Evolutionary conservation across 1,140 invertebrate genomes (phyloP).

Genomic region (Brachionus rubens): DNA sequence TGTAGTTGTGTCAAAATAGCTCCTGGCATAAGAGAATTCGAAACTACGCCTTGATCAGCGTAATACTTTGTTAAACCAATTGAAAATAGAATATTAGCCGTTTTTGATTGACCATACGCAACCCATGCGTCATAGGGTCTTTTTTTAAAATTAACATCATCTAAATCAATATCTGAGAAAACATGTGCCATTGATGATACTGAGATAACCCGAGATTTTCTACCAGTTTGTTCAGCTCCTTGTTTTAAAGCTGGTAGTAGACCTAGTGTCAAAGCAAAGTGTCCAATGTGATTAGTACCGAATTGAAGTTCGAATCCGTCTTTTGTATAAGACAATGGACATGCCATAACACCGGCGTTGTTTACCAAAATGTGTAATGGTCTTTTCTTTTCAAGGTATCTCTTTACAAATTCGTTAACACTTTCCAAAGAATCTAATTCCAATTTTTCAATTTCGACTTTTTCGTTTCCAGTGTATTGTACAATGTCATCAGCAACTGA

Average conservation of each 20-base stretch:
- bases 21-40: slow-evolving; percentile 29
- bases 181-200: slow-evolving; percentile 17
- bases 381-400: neutral
- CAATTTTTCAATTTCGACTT: slow-evolving; percentile 6
- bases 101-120: slow-evolving; percentile 51
- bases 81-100: slow-evolving; percentile 38
- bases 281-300: slow-evolving; percentile 55
- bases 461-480: slow-evolving; percentile 5
- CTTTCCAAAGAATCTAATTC: slow-evolving; percentile 7
- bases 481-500: neutral
- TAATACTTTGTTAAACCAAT: neutral
- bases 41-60: neutral
- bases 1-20: neutral
- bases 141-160: slow-evolving; percentile 47
- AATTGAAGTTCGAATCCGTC: slow-evolving; percentile 54
- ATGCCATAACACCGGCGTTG: slow-evolving; percentile 44
- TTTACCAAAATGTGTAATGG: slow-evolving; percentile 11
- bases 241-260: slow-evolving; percentile 5
- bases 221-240: neutral
- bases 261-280: slow-evolving; percentile 48
- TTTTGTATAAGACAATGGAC: slow-evolving; percentile 15
- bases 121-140: slow-evolving; percentile 20
- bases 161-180: slow-evolving; percentile 41
- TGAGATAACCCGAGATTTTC: slow-evolving; percentile 10
- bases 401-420: slow-evolving; percentile 5